Evolutionary conservation across 2,888 invertebrate species (phyloP).

Genomic region (Altica lythri): DNA sequence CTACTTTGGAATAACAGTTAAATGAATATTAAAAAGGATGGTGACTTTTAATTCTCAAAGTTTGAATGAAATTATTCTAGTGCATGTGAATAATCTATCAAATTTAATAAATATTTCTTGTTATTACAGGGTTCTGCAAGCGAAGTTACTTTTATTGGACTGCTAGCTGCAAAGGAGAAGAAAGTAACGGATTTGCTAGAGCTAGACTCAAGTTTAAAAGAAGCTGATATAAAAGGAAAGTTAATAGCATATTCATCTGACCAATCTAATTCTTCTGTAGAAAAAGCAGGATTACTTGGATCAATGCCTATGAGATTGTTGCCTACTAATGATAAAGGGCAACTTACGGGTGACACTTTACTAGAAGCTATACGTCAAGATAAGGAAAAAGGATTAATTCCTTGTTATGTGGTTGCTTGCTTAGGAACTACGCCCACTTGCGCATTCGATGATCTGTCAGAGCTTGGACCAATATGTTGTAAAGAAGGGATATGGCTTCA

Average conservation of each 20-base stretch:
- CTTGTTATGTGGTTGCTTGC: slow-evolving; percentile 81
- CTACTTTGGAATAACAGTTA: too few species aligned
- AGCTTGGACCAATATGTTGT: slow-evolving; percentile 82
- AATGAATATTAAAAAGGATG: too few species aligned
- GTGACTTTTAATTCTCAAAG: too few species aligned
- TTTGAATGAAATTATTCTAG: too few species aligned
- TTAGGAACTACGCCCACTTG: slow-evolving; percentile 75
- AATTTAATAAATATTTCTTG: too few species aligned
- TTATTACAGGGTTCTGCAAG: slow-evolving; percentile 88
- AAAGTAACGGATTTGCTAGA: slow-evolving; percentile 64
- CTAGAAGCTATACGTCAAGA: slow-evolving; percentile 77
- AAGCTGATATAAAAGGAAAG: slow-evolving; percentile 70
- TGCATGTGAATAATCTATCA: too few species aligned
- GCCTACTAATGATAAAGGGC: slow-evolving; percentile 69
- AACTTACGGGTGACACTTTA: slow-evolving; percentile 70
- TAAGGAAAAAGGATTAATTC: slow-evolving; percentile 77
- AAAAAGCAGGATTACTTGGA: slow-evolving; percentile 81
- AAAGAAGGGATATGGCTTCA: slow-evolving; percentile 85
- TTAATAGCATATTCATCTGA: slow-evolving; percentile 84
- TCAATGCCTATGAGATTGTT: slow-evolving; percentile 79
- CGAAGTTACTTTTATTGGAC: slow-evolving; percentile 82
- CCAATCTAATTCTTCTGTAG: slow-evolving; percentile 89
- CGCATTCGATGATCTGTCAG: slow-evolving; percentile 88
- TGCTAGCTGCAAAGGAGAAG: slow-evolving; percentile 79
- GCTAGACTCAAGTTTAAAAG: slow-evolving; percentile 65